phyloP scores from a whole-genome alignment of 2,797 vertebrate genomes.

The Mormyrus hasselquistii region DNA sequence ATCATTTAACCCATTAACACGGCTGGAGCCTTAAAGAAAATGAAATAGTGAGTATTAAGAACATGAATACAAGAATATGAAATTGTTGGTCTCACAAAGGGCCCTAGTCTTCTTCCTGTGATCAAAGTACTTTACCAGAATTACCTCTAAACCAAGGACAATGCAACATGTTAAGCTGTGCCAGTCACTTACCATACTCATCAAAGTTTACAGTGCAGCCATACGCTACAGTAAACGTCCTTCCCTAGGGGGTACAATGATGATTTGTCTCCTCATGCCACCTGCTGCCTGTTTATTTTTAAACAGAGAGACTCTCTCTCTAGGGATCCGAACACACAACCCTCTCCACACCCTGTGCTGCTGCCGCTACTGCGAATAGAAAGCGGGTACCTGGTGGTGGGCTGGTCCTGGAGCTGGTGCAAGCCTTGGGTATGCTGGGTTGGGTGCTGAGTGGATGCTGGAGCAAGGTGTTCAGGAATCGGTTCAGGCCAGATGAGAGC shows the following conservation, averaged over 20 bases:
- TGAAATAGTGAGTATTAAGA: neutral
- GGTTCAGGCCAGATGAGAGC: conserved; percentile 24
- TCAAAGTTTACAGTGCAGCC: neutral
- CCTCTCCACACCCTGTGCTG: neutral
- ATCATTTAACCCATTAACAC: neutral
- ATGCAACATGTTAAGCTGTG: neutral
- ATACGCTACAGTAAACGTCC: neutral
- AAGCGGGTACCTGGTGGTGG: conserved; percentile 24
- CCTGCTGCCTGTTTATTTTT: neutral
- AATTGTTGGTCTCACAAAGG: neutral
- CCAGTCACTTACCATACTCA: neutral
- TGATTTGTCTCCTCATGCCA: neutral
- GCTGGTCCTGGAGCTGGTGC: neutral
- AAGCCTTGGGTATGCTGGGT: neutral
- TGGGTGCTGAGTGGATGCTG: conserved; percentile 15
- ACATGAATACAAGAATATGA: neutral
- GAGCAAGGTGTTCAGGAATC: conserved; percentile 16
- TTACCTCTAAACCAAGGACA: neutral
- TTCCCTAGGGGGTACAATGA: neutral
- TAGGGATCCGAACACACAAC: neutral
- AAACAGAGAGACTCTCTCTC: neutral
- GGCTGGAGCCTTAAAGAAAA: neutral
- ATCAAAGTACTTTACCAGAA: neutral
- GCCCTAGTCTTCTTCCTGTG: neutral
- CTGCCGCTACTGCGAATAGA: neutral